Percentiles rank a stretch among this genome's conserved stretches.
Conservation (phyloP, 2,113 vertebrate species). For the Merops nubicus region DNA sequence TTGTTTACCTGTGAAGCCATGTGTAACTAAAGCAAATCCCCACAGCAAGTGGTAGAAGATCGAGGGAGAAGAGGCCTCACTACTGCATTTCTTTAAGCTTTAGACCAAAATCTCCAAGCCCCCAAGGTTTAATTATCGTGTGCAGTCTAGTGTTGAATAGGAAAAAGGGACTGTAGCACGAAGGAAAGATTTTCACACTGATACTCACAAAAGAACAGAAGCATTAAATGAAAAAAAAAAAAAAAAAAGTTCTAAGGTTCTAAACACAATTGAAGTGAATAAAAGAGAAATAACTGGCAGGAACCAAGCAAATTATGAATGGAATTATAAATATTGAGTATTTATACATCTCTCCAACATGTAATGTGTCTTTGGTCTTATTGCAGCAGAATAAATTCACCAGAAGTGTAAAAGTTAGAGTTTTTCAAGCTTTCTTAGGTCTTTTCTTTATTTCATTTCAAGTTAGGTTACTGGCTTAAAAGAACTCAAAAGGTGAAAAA, state of each 20-base stretch:
- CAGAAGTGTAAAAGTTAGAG: background rate
- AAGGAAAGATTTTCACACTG: constrained; percentile 82
- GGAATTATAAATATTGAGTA: constrained; percentile 11
- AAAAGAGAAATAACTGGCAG: constrained; percentile 35
- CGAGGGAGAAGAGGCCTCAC: constrained; percentile 57
- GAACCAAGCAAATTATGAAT: background rate
- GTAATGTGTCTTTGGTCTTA: background rate
- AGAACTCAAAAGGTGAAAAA: constrained; percentile 73
- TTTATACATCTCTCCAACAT: background rate
- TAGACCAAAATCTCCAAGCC: constrained; percentile 83
- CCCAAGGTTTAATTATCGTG: constrained; percentile 89
- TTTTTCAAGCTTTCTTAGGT: constrained; percentile 27
- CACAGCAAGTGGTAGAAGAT: constrained; percentile 83
- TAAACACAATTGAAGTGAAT: constrained; percentile 23
- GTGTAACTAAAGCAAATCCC: constrained; percentile 93
- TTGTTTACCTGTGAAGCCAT: constrained; percentile 93
- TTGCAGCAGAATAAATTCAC: constrained; percentile 1
- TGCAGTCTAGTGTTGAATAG: constrained; percentile 86
- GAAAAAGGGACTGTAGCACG: constrained; percentile 70
- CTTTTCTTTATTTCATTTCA: constrained; percentile 61
- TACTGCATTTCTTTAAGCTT: constrained; percentile 82
- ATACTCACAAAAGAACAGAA: constrained; percentile 61
- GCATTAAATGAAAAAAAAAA: constrained; percentile 20
- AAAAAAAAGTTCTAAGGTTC: background rate
- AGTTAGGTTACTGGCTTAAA: constrained; percentile 70